Base-by-base conservation (phyloP, 1,140 invertebrate genomes). In the Heliconius congener region DNA sequence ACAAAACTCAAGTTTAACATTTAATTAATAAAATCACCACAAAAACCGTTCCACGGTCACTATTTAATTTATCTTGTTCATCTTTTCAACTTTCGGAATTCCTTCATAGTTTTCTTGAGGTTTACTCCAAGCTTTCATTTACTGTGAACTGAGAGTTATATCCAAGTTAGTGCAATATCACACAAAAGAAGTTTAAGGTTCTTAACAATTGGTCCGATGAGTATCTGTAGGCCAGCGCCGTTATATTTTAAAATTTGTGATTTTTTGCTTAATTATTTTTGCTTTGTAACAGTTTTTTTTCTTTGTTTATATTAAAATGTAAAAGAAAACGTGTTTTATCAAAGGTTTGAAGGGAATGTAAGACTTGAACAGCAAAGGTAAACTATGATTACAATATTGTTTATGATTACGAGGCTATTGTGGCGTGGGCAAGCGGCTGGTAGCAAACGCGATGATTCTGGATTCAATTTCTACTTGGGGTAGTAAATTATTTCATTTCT, bases 11-110 rank as follows among this genome's bases (percentile, higher is more conserved):
- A n/a, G n/a, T 60, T 13, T 60, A 60, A 60, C 55, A 60, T 60
- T 60, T 60, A n/a, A 60, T 60, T 60, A 27, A n/a, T 19, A 60
- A 60, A 23, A 60, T 23, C n/a, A 60, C 3, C 55, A n/a, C n/a
- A n/a, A n/a, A n/a, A n/a, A n/a, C n/a, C 9, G 30, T 66, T 66
- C n/a, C 2, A 66, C 23, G 13, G 23, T 13, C 60, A 66, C 60
- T 66, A 66, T 66, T 66, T 66, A 66, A 30, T 66, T 66, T 66
- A 6, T 66, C 11, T 66, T 30, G 60, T 11, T 66, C 60, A 66
- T 30, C 60, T 66, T 66, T 11, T 66, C 60, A 66, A 66, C 60
- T 66, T 66, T 66, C 23, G 60, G 27, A 5, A 27, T 66, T 30
- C 3, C 60, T 9, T 66, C 55, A 11, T 30, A 66, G 60, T 66